phyloP scores from a whole-genome alignment of 2,888 invertebrate genomes.

The Thelaira solivaga region DNA sequence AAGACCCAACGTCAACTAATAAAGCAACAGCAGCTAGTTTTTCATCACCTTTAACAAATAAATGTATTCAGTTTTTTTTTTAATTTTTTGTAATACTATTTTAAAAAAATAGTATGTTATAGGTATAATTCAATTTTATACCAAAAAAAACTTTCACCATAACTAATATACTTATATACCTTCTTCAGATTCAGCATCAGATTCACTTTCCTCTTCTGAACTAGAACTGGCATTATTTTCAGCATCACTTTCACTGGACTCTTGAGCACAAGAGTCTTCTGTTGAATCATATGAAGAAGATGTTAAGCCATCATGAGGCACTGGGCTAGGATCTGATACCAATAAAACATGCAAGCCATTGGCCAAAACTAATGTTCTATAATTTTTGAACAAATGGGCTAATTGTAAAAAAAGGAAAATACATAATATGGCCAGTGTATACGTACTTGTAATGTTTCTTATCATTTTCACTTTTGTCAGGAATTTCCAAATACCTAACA shows the following conservation, averaged over 20 bases:
- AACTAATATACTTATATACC: slow-evolving; percentile 61
- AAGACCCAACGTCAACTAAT: slow-evolving; percentile 86
- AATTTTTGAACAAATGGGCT: background rate
- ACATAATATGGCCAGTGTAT: background rate
- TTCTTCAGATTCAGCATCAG: slow-evolving; percentile 66
- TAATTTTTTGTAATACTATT: no score
- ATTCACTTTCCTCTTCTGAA: slow-evolving; percentile 65
- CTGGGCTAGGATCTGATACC: slow-evolving; percentile 81
- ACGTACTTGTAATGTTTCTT: slow-evolving; percentile 86
- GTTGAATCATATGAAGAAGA: slow-evolving; percentile 68
- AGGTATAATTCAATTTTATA: no score
- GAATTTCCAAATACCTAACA: slow-evolving; percentile 77
- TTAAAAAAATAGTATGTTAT: no score
- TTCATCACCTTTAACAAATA: slow-evolving; percentile 68
- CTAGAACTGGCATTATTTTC: slow-evolving; percentile 65
- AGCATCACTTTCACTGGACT: slow-evolving; percentile 59
- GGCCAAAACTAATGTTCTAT: slow-evolving; percentile 81
- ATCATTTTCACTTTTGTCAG: slow-evolving; percentile 86
- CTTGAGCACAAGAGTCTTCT: slow-evolving; percentile 67
- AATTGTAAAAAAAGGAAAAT: background rate
- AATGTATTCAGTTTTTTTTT: no score
- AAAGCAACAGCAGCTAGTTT: slow-evolving; percentile 85
- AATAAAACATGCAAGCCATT: slow-evolving; percentile 86
- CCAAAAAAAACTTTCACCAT: background rate
- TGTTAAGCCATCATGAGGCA: slow-evolving; percentile 72